A percentile compares a stretch with the other conserved stretches of the same genome.
These are phyloP conservation scores for Montifringilla adamsi DNA, from an alignment of 2,113 vertebrate genomes.

Conservation along the genomic window DNA sequence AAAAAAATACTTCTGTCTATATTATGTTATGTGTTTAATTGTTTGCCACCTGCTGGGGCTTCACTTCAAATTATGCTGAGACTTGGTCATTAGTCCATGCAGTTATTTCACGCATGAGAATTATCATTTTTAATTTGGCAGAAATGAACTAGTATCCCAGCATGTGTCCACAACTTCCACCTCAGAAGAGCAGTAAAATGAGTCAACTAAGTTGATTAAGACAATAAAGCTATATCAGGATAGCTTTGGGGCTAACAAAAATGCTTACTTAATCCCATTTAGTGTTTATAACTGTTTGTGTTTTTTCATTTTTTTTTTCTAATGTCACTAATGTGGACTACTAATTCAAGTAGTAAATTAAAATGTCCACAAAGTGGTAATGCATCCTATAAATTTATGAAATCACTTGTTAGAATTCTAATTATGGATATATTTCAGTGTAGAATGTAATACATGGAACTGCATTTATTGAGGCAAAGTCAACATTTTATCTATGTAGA, in stretches of 20 bases:
- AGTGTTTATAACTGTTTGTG: slow-evolving; percentile 60
- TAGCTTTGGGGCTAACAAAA: slow-evolving; percentile 73
- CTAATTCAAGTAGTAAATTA: slow-evolving; percentile 77
- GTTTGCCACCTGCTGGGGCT: slow-evolving; percentile 73
- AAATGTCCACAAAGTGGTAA: slow-evolving; percentile 69
- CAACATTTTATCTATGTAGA: slow-evolving; percentile 17
- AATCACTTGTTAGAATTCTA: slow-evolving; percentile 69
- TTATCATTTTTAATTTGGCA: slow-evolving; percentile 84
- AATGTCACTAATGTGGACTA: slow-evolving; percentile 61
- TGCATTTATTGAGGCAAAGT: slow-evolving; percentile 44
- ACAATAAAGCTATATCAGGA: slow-evolving; percentile 80
- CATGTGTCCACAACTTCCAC: slow-evolving; percentile 73
- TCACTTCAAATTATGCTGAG: slow-evolving; percentile 72
- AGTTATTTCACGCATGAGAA: slow-evolving; percentile 80
- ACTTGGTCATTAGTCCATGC: slow-evolving; percentile 80
- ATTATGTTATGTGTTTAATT: slow-evolving; percentile 63
- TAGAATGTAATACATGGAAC: slow-evolving; percentile 19
- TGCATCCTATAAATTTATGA: slow-evolving; percentile 70
- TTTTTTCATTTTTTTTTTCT: slow-evolving; percentile 51
- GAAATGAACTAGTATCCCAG: slow-evolving; percentile 74
- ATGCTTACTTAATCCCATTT: slow-evolving; percentile 73
- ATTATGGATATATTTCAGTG: slow-evolving; percentile 75
- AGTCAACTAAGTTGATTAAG: slow-evolving; percentile 82
- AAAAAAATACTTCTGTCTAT: slow-evolving; percentile 5
- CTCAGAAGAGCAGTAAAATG: slow-evolving; percentile 76